Evolutionary conservation across 2,888 invertebrate species (phyloP), one percentile per base, ranked within the genome.

Genomic region (Bimastos eiseni): DNA sequence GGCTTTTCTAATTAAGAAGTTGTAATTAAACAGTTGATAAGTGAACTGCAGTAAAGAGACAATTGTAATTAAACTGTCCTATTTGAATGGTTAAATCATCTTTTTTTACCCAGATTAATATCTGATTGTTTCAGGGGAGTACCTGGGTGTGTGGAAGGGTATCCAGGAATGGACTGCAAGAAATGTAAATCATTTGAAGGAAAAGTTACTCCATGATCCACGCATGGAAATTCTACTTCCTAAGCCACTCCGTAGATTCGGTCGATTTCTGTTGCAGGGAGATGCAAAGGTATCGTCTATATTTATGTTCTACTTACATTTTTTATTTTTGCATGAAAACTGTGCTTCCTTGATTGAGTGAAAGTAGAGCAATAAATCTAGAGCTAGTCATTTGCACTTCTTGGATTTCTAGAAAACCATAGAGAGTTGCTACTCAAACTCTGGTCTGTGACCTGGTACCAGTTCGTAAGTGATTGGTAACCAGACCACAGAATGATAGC

Each of bases 161-260:
- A 33, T 92, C 21, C 91, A 88, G n/a, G 90, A 90, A 21, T 91
- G 91, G 90, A 55, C 88, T 55, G 70, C 8, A 36, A 86, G 34
- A 19, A 34, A 90, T 17, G 49, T n/a, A 24, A 34, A 83, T 30
- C 55, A 70, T 5, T n/a, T 92, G 55, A 90, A 91, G 89, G 41
- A 89, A 49, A 91, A 88, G 19, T n/a, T 92, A 33, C 83, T 38
- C 86, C 90, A 90, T 21, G 92, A 92, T 41, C 36, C 84, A 33
- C 91, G 92, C 4, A 24, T 92, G 92, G 96, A 96, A 92, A 95
- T 95, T 19, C 91, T 96, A 24, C 94, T 95, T 90, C 96, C 98
- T 0, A 96, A 97, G 0, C 97, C 97, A 93, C 96, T 98, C 88
- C 96, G 97, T 83, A 97, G 98, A 8, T 95, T 98, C 0, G 96